Percentiles rank a stretch among this genome's conserved stretches.
phyloP scores from a whole-genome alignment of 35 echinoderm and acorn worm species.

The Diadema setosum region DNA sequence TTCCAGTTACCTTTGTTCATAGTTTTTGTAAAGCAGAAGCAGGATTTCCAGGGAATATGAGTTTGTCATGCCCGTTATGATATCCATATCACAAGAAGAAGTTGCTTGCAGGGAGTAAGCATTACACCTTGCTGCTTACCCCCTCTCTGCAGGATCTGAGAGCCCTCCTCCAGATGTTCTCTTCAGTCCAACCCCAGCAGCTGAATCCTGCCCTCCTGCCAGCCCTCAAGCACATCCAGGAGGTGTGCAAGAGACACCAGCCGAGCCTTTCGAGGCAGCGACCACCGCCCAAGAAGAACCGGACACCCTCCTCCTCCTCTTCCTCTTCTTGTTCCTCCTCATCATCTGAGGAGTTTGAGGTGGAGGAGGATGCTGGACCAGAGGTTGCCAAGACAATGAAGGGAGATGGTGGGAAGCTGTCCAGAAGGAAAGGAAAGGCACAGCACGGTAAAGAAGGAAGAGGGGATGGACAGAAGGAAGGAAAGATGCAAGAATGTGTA shows the following conservation, averaged over 20 bases:
- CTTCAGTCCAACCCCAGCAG: conserved; percentile 39
- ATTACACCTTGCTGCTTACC: background rate
- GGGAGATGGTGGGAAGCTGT: background rate
- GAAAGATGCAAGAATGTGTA: background rate
- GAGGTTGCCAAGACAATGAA: background rate
- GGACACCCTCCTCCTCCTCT: background rate
- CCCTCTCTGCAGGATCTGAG: conserved; percentile 56
- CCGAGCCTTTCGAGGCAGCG: background rate
- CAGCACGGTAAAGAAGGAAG: background rate
- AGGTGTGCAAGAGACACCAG: conserved; percentile 40
- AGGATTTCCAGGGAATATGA: too few species aligned
- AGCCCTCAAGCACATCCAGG: conserved; percentile 48
- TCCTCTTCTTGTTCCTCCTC: background rate
- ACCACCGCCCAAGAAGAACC: background rate
- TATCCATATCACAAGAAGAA: too few species aligned
- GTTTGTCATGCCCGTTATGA: too few species aligned
- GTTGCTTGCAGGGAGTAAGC: too few species aligned
- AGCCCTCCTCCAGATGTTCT: conserved; percentile 77
- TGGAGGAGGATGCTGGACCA: background rate
- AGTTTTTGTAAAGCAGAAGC: too few species aligned
- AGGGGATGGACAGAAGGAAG: background rate
- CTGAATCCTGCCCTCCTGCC: conserved; percentile 28
- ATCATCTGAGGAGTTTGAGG: background rate
- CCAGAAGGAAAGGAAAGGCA: background rate
- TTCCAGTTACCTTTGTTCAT: too few species aligned